Evolutionary conservation across 1,140 invertebrate species (phyloP), one percentile per base, ranked within the genome.

Genomic region (Dreissena polymorpha): DNA sequence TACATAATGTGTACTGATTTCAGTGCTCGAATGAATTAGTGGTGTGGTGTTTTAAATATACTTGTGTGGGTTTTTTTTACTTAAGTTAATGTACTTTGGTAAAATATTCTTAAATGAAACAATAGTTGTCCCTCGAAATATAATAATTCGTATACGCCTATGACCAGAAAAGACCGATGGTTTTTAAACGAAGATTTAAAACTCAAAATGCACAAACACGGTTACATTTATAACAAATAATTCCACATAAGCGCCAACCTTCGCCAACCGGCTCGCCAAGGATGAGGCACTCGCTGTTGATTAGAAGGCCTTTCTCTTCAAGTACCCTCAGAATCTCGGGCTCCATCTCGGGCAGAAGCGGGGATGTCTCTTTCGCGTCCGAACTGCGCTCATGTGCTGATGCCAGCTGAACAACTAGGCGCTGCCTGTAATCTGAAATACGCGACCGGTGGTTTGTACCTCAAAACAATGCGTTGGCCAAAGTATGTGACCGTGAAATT

Each of bases 181-280:
- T 2, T 14, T 23, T 13, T 10, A 0, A 70, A 25, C 10, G 13
- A 70, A 14, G 10, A 12, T 8, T 70, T 39, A n/a, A 39, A 23
- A 70, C n/a, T 27, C 8, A n/a, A 70, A 8, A 70, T 70, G 68
- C 8, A 27, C 21, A 1, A 0, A n/a, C 0, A 23, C 39, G 10
- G 25, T 39, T 10, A 0, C 6, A n/a, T 12, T 27, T 12, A 39
- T 39, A 27, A 27, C 21, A 39, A 39, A 27, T 39, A 55, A 5
- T 21, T 21, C n/a, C n/a, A 73, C 39, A 50, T 57, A 8, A 39
- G 39, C 2, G 8, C 39, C 39, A 5, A 81, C 78, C 78, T 81
- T 81, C 69, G n/a, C 78, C 78, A 13, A 81, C 27, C 0, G 67
- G n/a, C 57, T 81, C 78, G 23, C 78, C 78, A 0, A 81, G 53